Evolutionary conservation across 2,888 invertebrate species (phyloP).

Genomic region (Drosophila nr. perissopoda): DNA sequence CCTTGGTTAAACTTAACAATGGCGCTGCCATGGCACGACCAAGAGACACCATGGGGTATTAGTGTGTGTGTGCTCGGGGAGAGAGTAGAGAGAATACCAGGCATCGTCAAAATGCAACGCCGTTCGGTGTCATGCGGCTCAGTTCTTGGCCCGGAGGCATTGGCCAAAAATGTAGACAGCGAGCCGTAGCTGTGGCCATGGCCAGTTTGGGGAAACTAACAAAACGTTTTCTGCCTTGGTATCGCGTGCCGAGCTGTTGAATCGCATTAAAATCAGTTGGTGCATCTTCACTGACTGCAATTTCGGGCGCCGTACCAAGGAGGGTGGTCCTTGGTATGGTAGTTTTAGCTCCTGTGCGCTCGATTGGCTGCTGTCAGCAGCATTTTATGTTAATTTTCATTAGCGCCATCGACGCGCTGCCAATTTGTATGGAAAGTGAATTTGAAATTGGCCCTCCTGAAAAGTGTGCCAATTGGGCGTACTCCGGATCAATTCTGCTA

Average conservation of each 20-base stretch:
- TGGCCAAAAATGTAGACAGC: constrained; percentile 50
- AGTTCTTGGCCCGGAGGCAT: constrained; percentile 45
- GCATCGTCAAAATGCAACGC: constrained; percentile 78
- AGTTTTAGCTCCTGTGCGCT: constrained; percentile 61
- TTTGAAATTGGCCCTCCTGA: constrained; percentile 61
- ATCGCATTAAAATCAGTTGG: constrained; percentile 80
- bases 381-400: constrained; percentile 81
- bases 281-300: constrained; percentile 80
- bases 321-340: constrained; percentile 20
- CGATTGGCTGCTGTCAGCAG: constrained; percentile 81
- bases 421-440: constrained; percentile 81
- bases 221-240: constrained; percentile 71
- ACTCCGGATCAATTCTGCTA: constrained; percentile 51
- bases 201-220: constrained; percentile 59
- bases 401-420: constrained; percentile 76
- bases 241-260: constrained; percentile 80
- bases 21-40: constrained; percentile 71
- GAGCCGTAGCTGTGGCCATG: constrained; percentile 19
- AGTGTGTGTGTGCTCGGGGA: background rate
- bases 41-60: constrained; percentile 32
- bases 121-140: constrained; percentile 45
- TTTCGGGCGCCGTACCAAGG: constrained; percentile 49
- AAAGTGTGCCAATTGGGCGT: constrained; percentile 66
- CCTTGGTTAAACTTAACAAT: constrained; percentile 81
- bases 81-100: background rate